These are phyloP conservation scores for Ceratotherium simum DNA, from an alignment of 2,113 vertebrate species.

Conservation along the genomic window DNA sequence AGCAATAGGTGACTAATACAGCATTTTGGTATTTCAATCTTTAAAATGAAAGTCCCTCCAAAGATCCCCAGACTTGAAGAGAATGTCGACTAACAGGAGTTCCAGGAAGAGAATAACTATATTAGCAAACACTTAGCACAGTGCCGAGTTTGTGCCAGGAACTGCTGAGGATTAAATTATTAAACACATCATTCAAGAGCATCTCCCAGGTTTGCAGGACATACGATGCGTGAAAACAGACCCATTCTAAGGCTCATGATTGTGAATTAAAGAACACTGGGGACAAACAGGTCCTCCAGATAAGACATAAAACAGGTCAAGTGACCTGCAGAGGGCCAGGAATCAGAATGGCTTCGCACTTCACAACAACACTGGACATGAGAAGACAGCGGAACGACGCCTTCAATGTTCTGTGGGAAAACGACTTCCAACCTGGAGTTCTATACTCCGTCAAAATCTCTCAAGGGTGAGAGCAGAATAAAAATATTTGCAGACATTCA, in stretches of 20 bases:
- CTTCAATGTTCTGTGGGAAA: background rate
- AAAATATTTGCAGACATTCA: background rate
- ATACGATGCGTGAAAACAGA: background rate
- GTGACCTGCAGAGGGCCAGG: background rate
- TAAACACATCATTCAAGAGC: background rate
- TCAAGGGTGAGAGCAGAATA: background rate
- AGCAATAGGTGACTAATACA: background rate
- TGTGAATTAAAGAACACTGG: background rate
- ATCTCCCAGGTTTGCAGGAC: background rate
- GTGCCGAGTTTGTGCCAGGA: background rate
- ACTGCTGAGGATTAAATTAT: background rate
- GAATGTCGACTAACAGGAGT: background rate
- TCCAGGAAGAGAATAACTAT: background rate
- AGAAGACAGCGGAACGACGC: background rate
- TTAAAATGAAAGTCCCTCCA: background rate
- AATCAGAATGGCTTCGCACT: background rate
- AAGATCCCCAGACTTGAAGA: background rate
- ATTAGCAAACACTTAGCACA: background rate
- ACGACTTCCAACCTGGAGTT: background rate
- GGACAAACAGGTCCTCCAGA: background rate
- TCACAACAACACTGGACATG: background rate
- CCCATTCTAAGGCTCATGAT: background rate
- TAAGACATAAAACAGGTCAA: background rate
- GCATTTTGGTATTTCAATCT: background rate
- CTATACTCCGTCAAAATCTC: background rate